phyloP scores from a whole-genome alignment of 2,888 invertebrate genomes.

The Caenorhabditis afra region DNA sequence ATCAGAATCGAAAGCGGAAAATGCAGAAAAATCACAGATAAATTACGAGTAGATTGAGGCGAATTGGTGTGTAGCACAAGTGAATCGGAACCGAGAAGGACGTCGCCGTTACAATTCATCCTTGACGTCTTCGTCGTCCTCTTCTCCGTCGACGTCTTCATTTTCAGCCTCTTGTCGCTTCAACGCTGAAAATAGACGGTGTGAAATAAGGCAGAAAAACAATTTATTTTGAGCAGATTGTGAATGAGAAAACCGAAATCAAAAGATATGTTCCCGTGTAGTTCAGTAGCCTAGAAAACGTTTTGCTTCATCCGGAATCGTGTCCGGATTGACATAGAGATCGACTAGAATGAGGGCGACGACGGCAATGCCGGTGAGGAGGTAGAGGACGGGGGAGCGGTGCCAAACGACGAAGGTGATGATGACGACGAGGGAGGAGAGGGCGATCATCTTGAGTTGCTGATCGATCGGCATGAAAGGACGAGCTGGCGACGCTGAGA shows the following conservation, averaged over 20 bases:
- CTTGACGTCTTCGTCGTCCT: constrained; percentile 36
- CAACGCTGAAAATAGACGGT: constrained; percentile 31
- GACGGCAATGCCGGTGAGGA: constrained; percentile 64
- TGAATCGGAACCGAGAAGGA: background rate
- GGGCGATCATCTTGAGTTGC: constrained; percentile 69
- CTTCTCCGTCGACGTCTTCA: constrained; percentile 26
- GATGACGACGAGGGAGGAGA: constrained; percentile 69
- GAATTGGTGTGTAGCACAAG: background rate
- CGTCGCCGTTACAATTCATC: constrained; percentile 31
- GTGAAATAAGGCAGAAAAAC: constrained; percentile 1
- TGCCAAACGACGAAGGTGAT: constrained; percentile 72
- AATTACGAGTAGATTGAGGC: constrained; percentile 5
- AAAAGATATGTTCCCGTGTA: constrained; percentile 11
- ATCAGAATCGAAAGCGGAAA: constrained; percentile 36
- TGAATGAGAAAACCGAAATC: constrained; percentile 11
- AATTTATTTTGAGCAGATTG: constrained; percentile 51
- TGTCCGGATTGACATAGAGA: constrained; percentile 68
- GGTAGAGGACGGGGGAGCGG: constrained; percentile 61
- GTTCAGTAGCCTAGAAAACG: constrained; percentile 47
- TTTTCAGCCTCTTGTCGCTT: constrained; percentile 30
- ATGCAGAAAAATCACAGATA: constrained; percentile 25
- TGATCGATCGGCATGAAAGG: constrained; percentile 69
- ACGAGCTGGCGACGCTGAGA: constrained; percentile 67
- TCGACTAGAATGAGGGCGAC: constrained; percentile 69
- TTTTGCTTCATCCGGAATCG: constrained; percentile 63